Percentiles rank a stretch among this genome's conserved stretches.
Conservation (phyloP, 2,888 invertebrate genomes). For the Drosophila koepferae region DNA sequence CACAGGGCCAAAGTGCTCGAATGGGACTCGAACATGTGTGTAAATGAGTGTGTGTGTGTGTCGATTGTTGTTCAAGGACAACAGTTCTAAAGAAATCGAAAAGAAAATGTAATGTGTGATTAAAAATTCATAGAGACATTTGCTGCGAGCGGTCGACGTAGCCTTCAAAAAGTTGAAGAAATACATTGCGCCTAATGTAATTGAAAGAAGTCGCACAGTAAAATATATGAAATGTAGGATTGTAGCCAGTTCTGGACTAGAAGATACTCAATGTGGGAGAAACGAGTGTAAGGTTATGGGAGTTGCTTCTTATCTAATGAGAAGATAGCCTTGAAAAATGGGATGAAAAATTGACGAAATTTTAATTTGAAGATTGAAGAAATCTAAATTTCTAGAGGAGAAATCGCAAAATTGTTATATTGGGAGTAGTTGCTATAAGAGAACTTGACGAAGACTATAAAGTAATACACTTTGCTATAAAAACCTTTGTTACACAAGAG, state of each 20-base stretch:
- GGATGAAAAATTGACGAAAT: no score
- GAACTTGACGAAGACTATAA: no score
- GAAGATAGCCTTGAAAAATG: no score
- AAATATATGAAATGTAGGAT: background rate
- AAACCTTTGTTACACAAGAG: background rate
- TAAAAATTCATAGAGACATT: conserved; percentile 34
- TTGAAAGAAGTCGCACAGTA: background rate
- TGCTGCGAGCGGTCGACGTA: conserved; percentile 5
- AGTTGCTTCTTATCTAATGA: no score
- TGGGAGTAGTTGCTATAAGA: no score
- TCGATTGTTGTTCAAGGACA: background rate
- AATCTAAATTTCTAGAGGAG: no score
- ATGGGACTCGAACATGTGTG: background rate
- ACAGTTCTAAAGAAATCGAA: conserved; percentile 12
- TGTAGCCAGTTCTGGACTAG: background rate
- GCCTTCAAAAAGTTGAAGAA: background rate
- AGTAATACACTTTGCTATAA: background rate
- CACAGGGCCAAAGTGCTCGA: background rate
- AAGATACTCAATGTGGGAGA: background rate
- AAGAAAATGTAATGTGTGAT: conserved; percentile 21
- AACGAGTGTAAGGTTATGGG: background rate
- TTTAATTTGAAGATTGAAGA: no score
- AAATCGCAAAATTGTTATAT: no score
- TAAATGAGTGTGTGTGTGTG: background rate
- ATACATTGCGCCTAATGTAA: background rate